These are phyloP conservation scores for Diorhabda sublineata DNA, from an alignment of 1,140 invertebrate genomes.

Conservation along the genomic window DNA sequence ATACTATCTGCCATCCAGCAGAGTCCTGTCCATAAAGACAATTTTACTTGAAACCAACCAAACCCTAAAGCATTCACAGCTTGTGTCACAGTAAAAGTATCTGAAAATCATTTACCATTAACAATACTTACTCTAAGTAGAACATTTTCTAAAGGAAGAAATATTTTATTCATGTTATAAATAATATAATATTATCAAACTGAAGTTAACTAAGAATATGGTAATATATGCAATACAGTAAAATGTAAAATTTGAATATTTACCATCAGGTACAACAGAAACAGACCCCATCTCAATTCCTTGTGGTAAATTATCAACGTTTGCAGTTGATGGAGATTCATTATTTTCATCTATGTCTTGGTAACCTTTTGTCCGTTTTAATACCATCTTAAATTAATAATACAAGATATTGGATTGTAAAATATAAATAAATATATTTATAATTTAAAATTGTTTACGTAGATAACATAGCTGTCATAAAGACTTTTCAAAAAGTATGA, in stretches of 20 bases:
- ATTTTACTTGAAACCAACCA: conserved; percentile 92
- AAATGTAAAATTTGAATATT: conserved; percentile 4
- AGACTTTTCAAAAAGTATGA: too few species aligned
- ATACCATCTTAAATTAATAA: conserved; percentile 37
- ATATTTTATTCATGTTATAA: too few species aligned
- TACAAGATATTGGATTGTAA: neutral
- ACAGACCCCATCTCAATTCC: conserved; percentile 77
- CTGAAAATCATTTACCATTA: conserved; percentile 50
- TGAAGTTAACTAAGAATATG: too few species aligned
- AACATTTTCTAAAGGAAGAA: neutral
- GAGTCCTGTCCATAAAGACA: conserved; percentile 79
- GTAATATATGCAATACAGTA: neutral
- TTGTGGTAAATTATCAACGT: conserved; percentile 46
- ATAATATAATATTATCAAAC: too few species aligned
- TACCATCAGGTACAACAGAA: conserved; percentile 77
- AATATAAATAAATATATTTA: neutral
- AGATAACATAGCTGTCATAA: conserved; percentile 3
- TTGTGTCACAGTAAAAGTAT: conserved; percentile 91
- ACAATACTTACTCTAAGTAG: neutral
- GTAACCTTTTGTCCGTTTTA: conserved; percentile 42
- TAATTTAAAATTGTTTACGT: conserved; percentile 14
- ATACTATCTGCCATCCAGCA: conserved; percentile 98
- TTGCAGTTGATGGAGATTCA: conserved; percentile 21
- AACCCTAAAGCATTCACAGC: conserved; percentile 94
- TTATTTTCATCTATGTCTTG: conserved; percentile 43